Base-by-base conservation (phyloP, 2,797 vertebrate genomes). In the Triplophysa yarkandensis region DNA sequence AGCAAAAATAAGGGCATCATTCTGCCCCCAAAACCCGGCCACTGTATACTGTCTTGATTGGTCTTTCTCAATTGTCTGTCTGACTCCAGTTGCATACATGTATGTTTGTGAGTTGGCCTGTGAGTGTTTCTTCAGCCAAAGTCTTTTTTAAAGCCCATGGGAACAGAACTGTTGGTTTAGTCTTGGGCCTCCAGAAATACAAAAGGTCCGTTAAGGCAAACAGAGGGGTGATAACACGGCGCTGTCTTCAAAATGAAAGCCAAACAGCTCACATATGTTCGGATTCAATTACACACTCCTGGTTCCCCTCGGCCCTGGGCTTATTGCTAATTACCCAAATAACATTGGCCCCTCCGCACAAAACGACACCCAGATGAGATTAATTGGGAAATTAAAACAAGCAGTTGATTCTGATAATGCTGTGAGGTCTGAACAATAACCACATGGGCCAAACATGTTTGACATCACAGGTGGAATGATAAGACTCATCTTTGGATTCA, bases 201-300 rank as follows among this genome's bases (percentile, higher is more conserved):
- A 83, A 87, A 82, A 76, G 79, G 64, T 80, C 81, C 78, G 43
- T 77, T 81, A 77, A 65, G 81, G 89, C 89, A 91, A 90, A 92
- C 86, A 88, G 52, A 65, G 77, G 68, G 85, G 89, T 81, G 71
- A 80, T 92, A 87, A 87, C 82, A 82, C 66, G 19, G 60, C 69
- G 46, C 77, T 86, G 79, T 87, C 83, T 81, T 86, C 77, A 83
- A 86, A 89, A 88, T 83, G 88, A 83, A 91, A 87, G 88, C 85
- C 79, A 90, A 92, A 86, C 82, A 88, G 83, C 86, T 87, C 89
- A 74, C 84, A 82, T 85, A 84, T 88, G 85, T 90, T 90, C 84
- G 87, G 89, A 87, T 89, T 89, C 89, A 89, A 87, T 90, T 91
- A 88, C 86, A 85, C 77, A 73, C 74, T 66, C 66, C 75, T 41